Conservation (phyloP, 1,140 invertebrate genomes). For the Drosophila gunungcola region DNA sequence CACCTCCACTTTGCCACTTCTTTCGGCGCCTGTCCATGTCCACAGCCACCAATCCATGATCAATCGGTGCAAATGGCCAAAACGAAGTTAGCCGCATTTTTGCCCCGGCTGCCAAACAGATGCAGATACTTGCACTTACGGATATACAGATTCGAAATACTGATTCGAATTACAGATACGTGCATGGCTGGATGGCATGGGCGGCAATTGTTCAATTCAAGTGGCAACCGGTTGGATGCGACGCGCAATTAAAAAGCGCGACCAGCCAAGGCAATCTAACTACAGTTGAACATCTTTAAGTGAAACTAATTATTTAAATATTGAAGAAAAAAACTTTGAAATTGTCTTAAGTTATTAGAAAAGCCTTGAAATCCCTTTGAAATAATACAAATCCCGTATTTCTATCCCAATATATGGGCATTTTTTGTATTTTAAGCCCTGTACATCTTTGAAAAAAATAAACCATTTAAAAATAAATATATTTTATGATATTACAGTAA, state of each 20-base stretch:
- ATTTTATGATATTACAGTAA: no score
- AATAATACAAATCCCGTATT: no score
- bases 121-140: conserved; percentile 45
- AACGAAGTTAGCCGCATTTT: conserved; percentile 66
- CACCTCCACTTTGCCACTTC: conserved; percentile 17
- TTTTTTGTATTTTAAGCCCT: no score
- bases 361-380: no score
- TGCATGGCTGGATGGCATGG: conserved; percentile 39
- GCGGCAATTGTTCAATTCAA: conserved; percentile 73
- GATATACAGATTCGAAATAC: conserved; percentile 33
- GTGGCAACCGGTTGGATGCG: conserved; percentile 59
- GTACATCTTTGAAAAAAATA: no score
- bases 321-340: no score
- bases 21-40: conserved; percentile 55
- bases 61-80: conserved; percentile 56
- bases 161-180: conserved; percentile 52
- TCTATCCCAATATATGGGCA: no score
- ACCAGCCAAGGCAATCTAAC: conserved; percentile 45
- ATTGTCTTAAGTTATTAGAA: no score
- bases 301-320: background rate
- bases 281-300: conserved; percentile 6
- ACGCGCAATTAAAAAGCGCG: conserved; percentile 71
- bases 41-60: conserved; percentile 38
- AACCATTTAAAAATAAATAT: no score
- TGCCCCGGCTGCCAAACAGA: conserved; percentile 25